These are phyloP conservation scores for Promerops cafer DNA, from an alignment of 2,113 vertebrate species.

Conservation along the genomic window DNA sequence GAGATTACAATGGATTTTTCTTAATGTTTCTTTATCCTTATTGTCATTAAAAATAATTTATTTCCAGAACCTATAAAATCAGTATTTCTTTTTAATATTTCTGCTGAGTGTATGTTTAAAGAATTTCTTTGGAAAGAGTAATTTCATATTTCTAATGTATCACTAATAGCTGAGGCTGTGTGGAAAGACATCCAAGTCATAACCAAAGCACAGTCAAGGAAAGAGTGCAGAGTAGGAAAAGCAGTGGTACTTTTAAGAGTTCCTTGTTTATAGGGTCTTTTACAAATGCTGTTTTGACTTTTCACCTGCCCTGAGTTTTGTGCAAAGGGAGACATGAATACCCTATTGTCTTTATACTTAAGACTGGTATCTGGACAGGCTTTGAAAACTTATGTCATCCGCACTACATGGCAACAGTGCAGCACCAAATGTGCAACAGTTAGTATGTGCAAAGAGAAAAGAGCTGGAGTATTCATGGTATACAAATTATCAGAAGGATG, in stretches of 20 bases:
- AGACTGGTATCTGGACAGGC: neutral
- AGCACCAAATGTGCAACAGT: neutral
- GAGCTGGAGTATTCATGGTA: neutral
- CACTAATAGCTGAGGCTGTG: neutral
- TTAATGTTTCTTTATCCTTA: neutral
- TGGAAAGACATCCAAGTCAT: neutral
- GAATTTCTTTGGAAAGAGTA: neutral
- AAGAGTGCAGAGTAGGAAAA: neutral
- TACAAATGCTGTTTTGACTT: neutral
- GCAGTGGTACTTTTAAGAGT: neutral
- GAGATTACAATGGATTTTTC: neutral
- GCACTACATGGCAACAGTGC: neutral
- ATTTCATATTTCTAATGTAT: neutral
- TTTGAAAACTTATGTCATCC: neutral
- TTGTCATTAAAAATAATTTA: neutral
- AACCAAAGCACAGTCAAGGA: neutral
- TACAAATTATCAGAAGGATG: neutral
- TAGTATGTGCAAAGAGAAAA: neutral
- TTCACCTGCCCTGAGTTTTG: neutral
- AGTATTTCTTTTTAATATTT: neutral
- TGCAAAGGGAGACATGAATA: neutral
- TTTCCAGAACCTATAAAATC: neutral
- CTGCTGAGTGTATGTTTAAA: neutral
- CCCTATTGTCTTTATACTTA: neutral
- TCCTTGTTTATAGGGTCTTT: neutral